A percentile compares a stretch with the other conserved stretches of the same genome.
Evolutionary conservation across 2,888 invertebrate species (phyloP).

Genomic region (Volucella inflata): DNA sequence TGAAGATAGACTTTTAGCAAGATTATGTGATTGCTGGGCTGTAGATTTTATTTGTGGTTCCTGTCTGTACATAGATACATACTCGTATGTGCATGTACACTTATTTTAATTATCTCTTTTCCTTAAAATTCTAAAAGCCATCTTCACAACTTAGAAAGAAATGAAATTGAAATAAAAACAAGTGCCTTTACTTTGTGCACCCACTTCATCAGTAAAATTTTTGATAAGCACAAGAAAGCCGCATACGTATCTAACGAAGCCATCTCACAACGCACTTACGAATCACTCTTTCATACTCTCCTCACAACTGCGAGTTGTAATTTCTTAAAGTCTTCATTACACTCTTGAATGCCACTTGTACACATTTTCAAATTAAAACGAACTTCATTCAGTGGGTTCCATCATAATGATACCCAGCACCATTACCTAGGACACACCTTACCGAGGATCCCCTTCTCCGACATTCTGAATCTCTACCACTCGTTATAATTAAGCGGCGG

Average conservation of each 20-base stretch:
- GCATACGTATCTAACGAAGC: background rate
- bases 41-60: too few species aligned
- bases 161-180: too few species aligned
- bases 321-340: conserved; percentile 54
- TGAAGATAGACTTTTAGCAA: too few species aligned
- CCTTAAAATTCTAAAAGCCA: too few species aligned
- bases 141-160: too few species aligned
- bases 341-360: conserved; percentile 46
- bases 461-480: background rate
- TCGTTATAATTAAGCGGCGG: conserved; percentile 67
- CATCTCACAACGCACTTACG: conserved; percentile 10
- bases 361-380: conserved; percentile 58
- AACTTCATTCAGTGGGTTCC: conserved; percentile 24
- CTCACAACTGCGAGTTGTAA: conserved; percentile 13
- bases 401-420: conserved; percentile 44
- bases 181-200: background rate
- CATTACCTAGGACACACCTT: background rate
- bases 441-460: background rate
- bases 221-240: background rate
- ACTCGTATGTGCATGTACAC: too few species aligned
- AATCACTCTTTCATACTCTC: background rate
- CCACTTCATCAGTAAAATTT: conserved; percentile 12
- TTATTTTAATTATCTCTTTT: too few species aligned
- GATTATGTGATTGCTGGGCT: too few species aligned
- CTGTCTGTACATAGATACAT: too few species aligned